phyloP scores from a whole-genome alignment of 2,888 invertebrate species.

The Sycophila texana region DNA sequence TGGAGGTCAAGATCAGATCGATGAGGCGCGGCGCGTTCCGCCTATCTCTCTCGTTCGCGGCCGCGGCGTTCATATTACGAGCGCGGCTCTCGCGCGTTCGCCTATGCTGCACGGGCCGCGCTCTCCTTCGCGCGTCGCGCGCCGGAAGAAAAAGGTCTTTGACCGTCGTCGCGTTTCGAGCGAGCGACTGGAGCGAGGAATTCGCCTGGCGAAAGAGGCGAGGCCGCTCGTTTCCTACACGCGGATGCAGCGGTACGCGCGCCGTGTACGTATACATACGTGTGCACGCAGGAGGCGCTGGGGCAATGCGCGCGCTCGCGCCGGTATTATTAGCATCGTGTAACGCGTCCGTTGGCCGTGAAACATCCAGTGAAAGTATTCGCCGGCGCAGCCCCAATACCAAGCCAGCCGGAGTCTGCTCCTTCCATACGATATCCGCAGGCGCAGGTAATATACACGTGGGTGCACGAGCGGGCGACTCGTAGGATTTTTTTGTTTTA shows the following conservation, averaged over 20 bases:
- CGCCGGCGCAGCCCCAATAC: conserved; percentile 53
- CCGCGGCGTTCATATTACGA: conserved; percentile 5
- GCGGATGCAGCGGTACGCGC: conserved; percentile 28
- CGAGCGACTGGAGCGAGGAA: conserved; percentile 27
- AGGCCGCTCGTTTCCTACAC: conserved; percentile 37
- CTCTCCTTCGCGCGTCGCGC: conserved; percentile 13
- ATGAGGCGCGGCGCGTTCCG: conserved; percentile 37
- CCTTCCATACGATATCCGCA: background rate
- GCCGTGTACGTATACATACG: background rate
- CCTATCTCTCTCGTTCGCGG: conserved; percentile 26
- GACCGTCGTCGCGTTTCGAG: conserved; percentile 47
- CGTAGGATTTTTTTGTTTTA: no score
- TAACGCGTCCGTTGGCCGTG: conserved; percentile 74
- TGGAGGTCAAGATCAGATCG: conserved; percentile 57
- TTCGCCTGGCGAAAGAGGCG: conserved; percentile 43
- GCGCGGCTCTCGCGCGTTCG: conserved; percentile 16
- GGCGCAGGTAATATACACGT: background rate
- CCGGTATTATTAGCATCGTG: conserved; percentile 71
- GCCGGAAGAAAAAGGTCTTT: conserved; percentile 43
- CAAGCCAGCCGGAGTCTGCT: background rate
- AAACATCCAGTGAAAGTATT: conserved; percentile 73
- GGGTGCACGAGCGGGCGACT: background rate
- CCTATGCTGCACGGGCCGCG: conserved; percentile 28
- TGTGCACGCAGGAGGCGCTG: conserved; percentile 23
- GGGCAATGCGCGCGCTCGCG: conserved; percentile 41